Evolutionary conservation across 2,113 vertebrate species (phyloP), one percentile per base, ranked within the genome.

Genomic region (Pantherophis guttatus): DNA sequence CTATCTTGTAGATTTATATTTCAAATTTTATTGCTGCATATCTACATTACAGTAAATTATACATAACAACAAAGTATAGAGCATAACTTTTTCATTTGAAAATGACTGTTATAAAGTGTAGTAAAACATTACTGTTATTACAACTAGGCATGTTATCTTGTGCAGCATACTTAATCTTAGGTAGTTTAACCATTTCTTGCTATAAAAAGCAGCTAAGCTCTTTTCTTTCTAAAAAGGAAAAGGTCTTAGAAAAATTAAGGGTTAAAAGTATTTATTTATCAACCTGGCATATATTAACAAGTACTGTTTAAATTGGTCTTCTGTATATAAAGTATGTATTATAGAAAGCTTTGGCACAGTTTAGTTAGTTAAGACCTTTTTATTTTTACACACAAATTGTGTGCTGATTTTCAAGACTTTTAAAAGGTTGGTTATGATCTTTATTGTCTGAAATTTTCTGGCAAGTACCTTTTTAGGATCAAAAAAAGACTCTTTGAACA

Each of bases 401-500:
- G 4, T 0, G 8, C 12, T 0, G n/a, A 53, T 50, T 86, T 19
- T 75, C 94, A 65, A 89, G 48, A 62, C 88, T 89, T 70, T 33
- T 89, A 29, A 2, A 44, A 39, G 91, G 15, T 57, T 91, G 86
- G 24, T 9, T 53, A 0, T 0, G 86, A 50, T 10, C 8, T 58
- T n/a, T 50, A 23, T 0, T 53, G 65, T 0, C 57, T 39, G 92
- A 93, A 48, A 15, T 15, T 59, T 90, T 24, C 26, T 3, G 48
- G 62, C 89, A 1, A 91, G 33, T 19, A 1, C 53, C 86, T 58
- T 48, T 81, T 91, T 5, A 10, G n/a, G 89, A 93, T 91, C 33
- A 89, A 88, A 89, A 59, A 93, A 86, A 89, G 92, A 94, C 33
- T 92, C 90, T 58, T 86, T 23, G 87, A 88, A 54, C 89, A 24